Conservation (phyloP, 2,113 vertebrate species). For the Tachysurus fulvidraco region DNA sequence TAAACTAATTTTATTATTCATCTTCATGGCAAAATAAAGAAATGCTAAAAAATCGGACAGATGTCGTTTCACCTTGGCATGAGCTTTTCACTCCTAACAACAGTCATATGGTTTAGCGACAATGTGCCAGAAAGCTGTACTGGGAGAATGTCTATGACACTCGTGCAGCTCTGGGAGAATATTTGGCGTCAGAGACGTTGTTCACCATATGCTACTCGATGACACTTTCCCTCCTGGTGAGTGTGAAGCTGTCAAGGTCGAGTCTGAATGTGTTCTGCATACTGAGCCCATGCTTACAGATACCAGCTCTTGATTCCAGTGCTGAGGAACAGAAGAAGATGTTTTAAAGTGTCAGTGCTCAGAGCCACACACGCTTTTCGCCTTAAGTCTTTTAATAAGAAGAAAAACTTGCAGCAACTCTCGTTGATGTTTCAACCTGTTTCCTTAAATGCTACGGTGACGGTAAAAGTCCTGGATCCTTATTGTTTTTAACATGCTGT, state of each 20-base stretch:
- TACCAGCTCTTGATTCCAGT: background rate
- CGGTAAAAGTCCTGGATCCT: background rate
- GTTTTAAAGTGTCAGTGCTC: conserved; percentile 24
- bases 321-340: background rate
- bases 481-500: background rate
- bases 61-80: background rate
- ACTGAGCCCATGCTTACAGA: conserved; percentile 1
- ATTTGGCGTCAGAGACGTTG: background rate
- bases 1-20: background rate
- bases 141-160: background rate
- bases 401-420: conserved; percentile 53
- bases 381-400: conserved; percentile 41
- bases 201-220: background rate
- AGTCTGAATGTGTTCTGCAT: conserved; percentile 5
- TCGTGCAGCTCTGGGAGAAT: background rate
- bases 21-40: background rate
- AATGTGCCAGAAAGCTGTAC: conserved; percentile 26
- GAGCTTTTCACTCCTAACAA: background rate
- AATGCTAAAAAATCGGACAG: background rate
- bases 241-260: conserved; percentile 22
- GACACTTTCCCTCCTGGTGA: background rate
- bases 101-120: conserved; percentile 5
- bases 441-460: background rate
- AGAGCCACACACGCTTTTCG: background rate
- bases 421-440: conserved; percentile 45